Percentiles rank a stretch among this genome's conserved stretches.
phyloP scores from a whole-genome alignment of 2,797 vertebrate species.

The Rousettus madagascariensis region DNA sequence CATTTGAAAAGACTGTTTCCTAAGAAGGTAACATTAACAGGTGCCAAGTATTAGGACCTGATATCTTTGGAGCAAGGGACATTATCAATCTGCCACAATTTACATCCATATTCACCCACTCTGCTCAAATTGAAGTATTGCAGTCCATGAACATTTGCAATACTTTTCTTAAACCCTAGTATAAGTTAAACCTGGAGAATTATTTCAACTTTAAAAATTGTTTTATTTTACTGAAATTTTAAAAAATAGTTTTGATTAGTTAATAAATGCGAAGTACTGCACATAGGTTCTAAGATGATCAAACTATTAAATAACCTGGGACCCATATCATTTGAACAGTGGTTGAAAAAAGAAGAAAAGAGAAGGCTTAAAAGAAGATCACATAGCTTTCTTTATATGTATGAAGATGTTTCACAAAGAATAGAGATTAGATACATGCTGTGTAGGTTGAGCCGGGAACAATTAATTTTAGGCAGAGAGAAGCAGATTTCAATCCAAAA shows the following conservation, averaged over 20 bases:
- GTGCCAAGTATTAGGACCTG: not conserved
- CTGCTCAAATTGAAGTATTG: not conserved
- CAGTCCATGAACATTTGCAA: not conserved
- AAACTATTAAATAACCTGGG: not conserved
- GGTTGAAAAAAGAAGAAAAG: not conserved
- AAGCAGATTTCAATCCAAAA: constrained; percentile 20
- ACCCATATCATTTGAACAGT: not conserved
- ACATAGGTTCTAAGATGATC: not conserved
- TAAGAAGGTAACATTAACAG: not conserved
- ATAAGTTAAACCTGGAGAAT: not conserved
- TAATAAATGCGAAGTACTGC: not conserved
- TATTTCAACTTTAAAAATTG: not conserved
- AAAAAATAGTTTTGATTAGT: not conserved
- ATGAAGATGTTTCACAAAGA: not conserved
- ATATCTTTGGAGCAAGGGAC: not conserved
- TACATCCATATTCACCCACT: not conserved
- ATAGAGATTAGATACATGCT: not conserved
- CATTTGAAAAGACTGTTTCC: not conserved
- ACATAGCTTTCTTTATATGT: not conserved
- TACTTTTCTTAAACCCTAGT: not conserved
- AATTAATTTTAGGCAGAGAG: not conserved
- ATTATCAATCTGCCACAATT: not conserved
- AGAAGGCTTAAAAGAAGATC: not conserved
- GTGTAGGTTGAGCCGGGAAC: not conserved
- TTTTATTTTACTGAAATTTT: not conserved